Conservation (phyloP, 2,888 invertebrate species). For the Oegoconia quadripuncta region DNA sequence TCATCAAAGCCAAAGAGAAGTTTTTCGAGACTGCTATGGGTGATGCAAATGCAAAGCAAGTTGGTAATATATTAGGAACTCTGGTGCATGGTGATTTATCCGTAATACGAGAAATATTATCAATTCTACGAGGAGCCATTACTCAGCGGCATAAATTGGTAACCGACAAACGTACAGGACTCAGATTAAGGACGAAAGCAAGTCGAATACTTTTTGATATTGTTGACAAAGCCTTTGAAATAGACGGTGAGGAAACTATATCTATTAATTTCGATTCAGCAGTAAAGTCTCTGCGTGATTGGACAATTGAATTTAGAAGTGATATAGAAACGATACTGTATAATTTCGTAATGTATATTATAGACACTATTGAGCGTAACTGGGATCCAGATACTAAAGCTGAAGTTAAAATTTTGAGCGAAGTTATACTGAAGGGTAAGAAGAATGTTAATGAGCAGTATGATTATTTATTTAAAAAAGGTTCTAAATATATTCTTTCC, state of each 20-base stretch:
- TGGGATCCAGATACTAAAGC: background rate
- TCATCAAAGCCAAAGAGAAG: too few species aligned
- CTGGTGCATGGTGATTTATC: conserved; percentile 9
- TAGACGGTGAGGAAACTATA: conserved; percentile 24
- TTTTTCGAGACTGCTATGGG: too few species aligned
- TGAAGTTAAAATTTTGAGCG: too few species aligned
- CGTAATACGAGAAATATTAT: conserved; percentile 23
- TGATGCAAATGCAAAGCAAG: too few species aligned
- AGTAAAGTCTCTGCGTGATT: conserved; percentile 23
- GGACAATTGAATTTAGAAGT: conserved; percentile 14
- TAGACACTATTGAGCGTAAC: background rate
- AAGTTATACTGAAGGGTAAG: too few species aligned
- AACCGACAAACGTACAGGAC: conserved; percentile 11
- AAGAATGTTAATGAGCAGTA: too few species aligned
- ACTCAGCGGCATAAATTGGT: conserved; percentile 30
- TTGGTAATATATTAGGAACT: too few species aligned
- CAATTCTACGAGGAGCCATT: conserved; percentile 22
- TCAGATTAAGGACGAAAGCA: conserved; percentile 29
- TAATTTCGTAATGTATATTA: background rate
- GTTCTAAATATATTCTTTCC: too few species aligned
- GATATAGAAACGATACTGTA: background rate
- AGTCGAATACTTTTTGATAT: conserved; percentile 38
- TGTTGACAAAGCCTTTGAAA: conserved; percentile 34
- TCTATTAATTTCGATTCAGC: conserved; percentile 26
- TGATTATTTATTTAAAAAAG: too few species aligned